These are phyloP conservation scores for Cynoglossus semilaevis DNA, from an alignment of 2,113 vertebrate species.

Conservation along the genomic window DNA sequence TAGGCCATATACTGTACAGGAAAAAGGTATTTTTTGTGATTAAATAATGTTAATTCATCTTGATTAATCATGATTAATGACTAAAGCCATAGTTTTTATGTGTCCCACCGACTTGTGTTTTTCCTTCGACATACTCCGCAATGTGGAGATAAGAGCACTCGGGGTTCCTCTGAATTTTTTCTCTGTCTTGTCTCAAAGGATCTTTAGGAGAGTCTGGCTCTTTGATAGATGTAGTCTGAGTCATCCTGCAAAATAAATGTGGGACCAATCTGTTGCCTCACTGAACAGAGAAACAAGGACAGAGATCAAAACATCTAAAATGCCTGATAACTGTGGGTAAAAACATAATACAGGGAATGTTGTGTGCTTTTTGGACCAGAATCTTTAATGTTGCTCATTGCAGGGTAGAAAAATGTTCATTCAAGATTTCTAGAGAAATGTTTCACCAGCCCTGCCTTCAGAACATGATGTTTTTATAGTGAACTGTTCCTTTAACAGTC, in stretches of 20 bases:
- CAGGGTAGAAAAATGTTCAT: not conserved
- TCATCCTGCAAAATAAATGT: not conserved
- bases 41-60: too few relatives aligned
- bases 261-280: not conserved
- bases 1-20: too few relatives aligned
- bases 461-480: not conserved
- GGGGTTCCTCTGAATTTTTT: not conserved
- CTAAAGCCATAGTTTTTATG: too few relatives aligned
- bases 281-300: not conserved
- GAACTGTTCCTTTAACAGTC: constrained; percentile 34
- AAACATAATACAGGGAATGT: not conserved
- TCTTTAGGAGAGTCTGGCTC: constrained; percentile 1
- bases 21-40: too few relatives aligned
- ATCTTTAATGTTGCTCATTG: not conserved
- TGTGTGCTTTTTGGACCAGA: not conserved
- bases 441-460: not conserved
- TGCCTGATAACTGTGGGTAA: not conserved
- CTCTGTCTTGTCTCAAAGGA: not conserved
- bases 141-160: constrained; percentile 1
- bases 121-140: not conserved
- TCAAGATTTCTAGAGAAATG: not conserved
- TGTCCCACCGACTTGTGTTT: too few relatives aligned
- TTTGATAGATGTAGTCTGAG: not conserved
- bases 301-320: not conserved
- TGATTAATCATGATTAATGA: too few relatives aligned